Evolutionary conservation across 2,113 vertebrate species (phyloP), one percentile per base, ranked within the genome.

Genomic region (Acrocephalus kingi): DNA sequence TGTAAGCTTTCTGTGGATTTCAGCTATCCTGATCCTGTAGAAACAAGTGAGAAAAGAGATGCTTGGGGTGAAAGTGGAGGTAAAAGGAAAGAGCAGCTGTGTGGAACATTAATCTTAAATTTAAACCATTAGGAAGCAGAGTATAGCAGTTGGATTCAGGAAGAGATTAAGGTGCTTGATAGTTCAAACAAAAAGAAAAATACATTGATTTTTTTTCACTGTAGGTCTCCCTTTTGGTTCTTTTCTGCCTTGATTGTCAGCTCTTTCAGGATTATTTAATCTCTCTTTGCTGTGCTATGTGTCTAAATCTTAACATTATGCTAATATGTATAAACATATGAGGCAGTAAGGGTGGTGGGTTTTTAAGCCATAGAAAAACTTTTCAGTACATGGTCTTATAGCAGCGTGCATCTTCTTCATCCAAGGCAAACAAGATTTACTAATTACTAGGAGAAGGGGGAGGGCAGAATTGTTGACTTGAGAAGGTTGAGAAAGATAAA

Each of bases 141-240:
- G 67, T 9, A 24, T 35, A 89, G 30, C 41, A 68, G 20, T 16
- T 87, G 73, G 9, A 74, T 89, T 89, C 81, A 81, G 61, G 61
- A 89, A 87, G 73, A 51, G 46, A 74, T 87, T 81, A 71, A 75
- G 35, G 8, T 78, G 15, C 37, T 74, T 74, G 22, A 37, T 49
- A 12, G 54, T 84, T 91, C 63, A 84, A 91, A 90, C 25, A 68
- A 76, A 69, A 76, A 59, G 8, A 64, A 79, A 64, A 49, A 41
- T 33, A 22, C 0, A 0, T 7, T 43, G 49, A 5, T 4, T 0
- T 1, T 64, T 78, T 79, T 84, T 68, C 35, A 43, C 8, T 73
- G 2, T 14, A 35, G 33, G n/a, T 68, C 6, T 85, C 15, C 22
- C 17, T 72, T 85, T 79, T 75, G 13, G 5, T 85, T 66, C 11